phyloP scores from a whole-genome alignment of 2,797 vertebrate genomes.

The Glossophaga mutica region DNA sequence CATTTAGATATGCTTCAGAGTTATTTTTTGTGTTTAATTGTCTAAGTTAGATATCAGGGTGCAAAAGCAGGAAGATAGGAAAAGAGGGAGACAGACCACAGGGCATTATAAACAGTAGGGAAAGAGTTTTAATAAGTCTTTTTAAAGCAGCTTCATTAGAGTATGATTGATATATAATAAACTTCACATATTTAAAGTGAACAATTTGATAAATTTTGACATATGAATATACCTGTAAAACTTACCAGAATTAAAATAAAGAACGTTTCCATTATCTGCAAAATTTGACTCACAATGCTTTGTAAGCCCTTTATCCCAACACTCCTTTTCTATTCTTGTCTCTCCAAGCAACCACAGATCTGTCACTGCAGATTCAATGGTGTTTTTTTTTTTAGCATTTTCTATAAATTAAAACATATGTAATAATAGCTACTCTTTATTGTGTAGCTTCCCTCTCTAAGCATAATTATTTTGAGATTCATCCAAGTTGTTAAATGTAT shows the following conservation, averaged over 20 bases:
- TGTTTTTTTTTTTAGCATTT: background rate
- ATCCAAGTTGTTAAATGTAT: background rate
- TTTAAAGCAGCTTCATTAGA: background rate
- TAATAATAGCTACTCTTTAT: background rate
- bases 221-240: background rate
- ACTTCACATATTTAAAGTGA: background rate
- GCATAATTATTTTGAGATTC: background rate
- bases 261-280: background rate
- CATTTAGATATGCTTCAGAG: background rate
- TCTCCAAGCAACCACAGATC: background rate
- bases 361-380: background rate
- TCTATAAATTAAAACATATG: background rate
- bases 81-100: background rate
- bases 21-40: background rate
- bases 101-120: background rate
- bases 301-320: background rate
- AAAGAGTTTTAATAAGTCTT: background rate
- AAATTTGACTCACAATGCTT: background rate
- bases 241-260: background rate
- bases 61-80: background rate
- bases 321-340: background rate
- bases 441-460: background rate
- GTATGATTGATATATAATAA: background rate
- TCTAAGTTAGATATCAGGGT: slow-evolving; percentile 21
- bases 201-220: background rate